phyloP scores from a whole-genome alignment of 1,140 invertebrate genomes.

The Nomia melanderi region DNA sequence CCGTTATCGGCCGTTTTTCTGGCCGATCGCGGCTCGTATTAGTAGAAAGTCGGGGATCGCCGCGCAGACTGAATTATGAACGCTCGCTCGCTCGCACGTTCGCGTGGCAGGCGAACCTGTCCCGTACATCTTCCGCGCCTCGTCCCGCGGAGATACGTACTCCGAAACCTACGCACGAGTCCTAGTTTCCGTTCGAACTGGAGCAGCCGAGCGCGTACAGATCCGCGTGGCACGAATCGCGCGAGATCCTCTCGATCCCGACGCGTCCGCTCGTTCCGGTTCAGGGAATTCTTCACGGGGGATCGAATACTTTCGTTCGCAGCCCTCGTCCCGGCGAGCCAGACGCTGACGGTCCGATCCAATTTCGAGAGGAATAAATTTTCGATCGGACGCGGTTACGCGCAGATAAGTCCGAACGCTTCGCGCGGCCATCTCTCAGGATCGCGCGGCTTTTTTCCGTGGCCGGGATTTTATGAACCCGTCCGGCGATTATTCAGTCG shows the following conservation, averaged over 20 bases:
- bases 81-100: slow-evolving; percentile 10
- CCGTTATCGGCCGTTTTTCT: slow-evolving; percentile 36
- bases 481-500: slow-evolving; percentile 3
- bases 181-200: neutral
- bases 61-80: slow-evolving; percentile 40
- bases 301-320: too few species aligned
- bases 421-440: too few species aligned
- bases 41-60: slow-evolving; percentile 33
- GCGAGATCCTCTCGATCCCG: neutral
- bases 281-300: too few species aligned
- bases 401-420: too few species aligned
- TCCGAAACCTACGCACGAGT: neutral
- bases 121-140: neutral
- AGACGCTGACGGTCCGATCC: too few species aligned
- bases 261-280: too few species aligned
- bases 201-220: neutral
- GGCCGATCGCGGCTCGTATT: slow-evolving; percentile 33
- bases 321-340: too few species aligned
- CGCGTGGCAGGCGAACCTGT: slow-evolving; percentile 6
- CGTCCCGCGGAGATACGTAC: neutral
- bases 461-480: slow-evolving; percentile 6
- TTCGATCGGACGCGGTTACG: neutral
- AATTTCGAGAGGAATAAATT: neutral
- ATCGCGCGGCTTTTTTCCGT: neutral
- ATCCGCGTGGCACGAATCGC: neutral